Percentiles rank a stretch among this genome's conserved stretches.
These are phyloP conservation scores for Spodoptera exigua DNA, from an alignment of 2,888 invertebrate genomes.

Conservation along the genomic window DNA sequence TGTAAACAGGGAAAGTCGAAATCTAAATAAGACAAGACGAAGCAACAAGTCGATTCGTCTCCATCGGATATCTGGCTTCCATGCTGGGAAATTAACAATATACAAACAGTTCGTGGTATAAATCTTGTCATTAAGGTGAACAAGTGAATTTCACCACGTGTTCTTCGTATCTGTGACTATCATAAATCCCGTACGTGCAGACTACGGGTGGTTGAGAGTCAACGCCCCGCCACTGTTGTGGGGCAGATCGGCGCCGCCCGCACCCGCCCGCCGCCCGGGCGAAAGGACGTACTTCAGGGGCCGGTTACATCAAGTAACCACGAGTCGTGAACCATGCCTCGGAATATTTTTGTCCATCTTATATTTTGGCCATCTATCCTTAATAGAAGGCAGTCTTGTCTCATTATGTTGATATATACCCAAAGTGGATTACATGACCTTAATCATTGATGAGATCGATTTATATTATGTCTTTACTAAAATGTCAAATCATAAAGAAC, in stretches of 20 bases:
- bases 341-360: constrained; percentile 31
- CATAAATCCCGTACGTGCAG: constrained; percentile 71
- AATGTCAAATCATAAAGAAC: too few relatives aligned
- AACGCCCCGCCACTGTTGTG: constrained; percentile 61
- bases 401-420: constrained; percentile 1
- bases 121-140: constrained; percentile 68
- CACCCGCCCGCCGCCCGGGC: constrained; percentile 65
- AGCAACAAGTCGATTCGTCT: constrained; percentile 56
- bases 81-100: constrained; percentile 57
- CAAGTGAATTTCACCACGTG: constrained; percentile 73
- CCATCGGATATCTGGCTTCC: constrained; percentile 48
- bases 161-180: constrained; percentile 65
- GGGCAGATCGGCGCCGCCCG: constrained; percentile 63
- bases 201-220: constrained; percentile 59
- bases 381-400: not conserved
- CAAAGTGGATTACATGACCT: too few relatives aligned
- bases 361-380: constrained; percentile 17
- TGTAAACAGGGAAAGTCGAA: not conserved
- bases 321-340: constrained; percentile 38
- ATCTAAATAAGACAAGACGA: constrained; percentile 21
- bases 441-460: too few relatives aligned
- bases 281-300: constrained; percentile 69
- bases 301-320: constrained; percentile 55
- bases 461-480: too few relatives aligned
- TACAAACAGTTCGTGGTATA: constrained; percentile 58